Conservation (phyloP, 2,888 invertebrate species). For the Nematopogon swammerdamellus region DNA sequence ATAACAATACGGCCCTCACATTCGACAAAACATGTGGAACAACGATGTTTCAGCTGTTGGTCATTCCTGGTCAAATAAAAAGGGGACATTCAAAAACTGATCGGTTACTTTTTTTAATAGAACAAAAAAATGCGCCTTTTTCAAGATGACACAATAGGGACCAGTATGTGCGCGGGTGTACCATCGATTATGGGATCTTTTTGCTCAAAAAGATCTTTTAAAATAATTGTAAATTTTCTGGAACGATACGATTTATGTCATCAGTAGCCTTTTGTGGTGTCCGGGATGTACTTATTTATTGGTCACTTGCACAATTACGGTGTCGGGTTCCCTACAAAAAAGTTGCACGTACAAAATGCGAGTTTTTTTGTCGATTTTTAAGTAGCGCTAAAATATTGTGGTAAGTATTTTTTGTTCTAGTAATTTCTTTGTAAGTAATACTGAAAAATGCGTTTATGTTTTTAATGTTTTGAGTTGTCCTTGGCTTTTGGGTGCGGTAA, state of each 20-base stretch:
- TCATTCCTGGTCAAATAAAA: conserved; percentile 33
- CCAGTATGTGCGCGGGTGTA: conserved; percentile 44
- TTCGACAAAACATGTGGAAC: background rate
- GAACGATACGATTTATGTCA: conserved; percentile 43
- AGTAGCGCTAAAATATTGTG: too few relatives aligned
- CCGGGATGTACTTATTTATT: conserved; percentile 19
- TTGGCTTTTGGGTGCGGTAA: too few relatives aligned
- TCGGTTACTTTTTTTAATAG: conserved; percentile 19
- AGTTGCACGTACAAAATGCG: too few relatives aligned
- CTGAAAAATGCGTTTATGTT: too few relatives aligned
- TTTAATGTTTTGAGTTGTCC: too few relatives aligned
- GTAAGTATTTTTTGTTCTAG: too few relatives aligned
- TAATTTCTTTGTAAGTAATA: too few relatives aligned
- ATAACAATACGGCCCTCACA: too few relatives aligned
- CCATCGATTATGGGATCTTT: conserved; percentile 34
- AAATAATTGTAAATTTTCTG: conserved; percentile 48
- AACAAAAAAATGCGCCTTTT: conserved; percentile 43
- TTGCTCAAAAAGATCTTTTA: conserved; percentile 28
- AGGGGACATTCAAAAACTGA: conserved; percentile 27
- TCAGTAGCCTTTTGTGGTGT: conserved; percentile 42
- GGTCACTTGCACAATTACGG: conserved; percentile 17
- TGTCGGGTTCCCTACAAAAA: conserved; percentile 43
- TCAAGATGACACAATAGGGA: conserved; percentile 28
- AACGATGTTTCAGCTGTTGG: conserved; percentile 32
- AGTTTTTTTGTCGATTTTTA: too few relatives aligned